These are phyloP conservation scores for Drosophila paramelanica DNA, from an alignment of 2,888 invertebrate species.

Conservation along the genomic window DNA sequence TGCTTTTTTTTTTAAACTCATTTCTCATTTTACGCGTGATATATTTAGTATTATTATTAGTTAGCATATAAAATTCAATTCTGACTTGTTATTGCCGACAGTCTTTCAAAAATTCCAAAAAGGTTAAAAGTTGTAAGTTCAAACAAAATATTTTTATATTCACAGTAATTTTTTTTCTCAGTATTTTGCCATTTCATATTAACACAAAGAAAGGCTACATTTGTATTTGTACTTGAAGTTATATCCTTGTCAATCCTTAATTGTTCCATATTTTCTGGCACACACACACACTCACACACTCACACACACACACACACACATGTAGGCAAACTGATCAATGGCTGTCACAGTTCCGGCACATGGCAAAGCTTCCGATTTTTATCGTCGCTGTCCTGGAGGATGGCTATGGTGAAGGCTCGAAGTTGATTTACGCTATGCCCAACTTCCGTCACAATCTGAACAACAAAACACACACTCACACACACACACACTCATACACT, in stretches of 20 bases:
- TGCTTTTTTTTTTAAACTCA: neutral
- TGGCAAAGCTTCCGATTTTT: slow-evolving; percentile 53
- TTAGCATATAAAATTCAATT: too few species aligned
- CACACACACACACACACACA: slow-evolving; percentile 5
- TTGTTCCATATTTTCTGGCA: slow-evolving; percentile 12
- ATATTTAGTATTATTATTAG: too few species aligned
- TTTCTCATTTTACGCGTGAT: too few species aligned
- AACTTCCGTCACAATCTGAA: slow-evolving; percentile 17
- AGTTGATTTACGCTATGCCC: slow-evolving; percentile 55
- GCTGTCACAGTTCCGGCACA: slow-evolving; percentile 67
- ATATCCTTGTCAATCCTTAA: slow-evolving; percentile 24
- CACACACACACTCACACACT: slow-evolving; percentile 10
- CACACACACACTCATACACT: slow-evolving; percentile 4
- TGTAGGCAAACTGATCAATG: slow-evolving; percentile 61
- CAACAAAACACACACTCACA: slow-evolving; percentile 4
- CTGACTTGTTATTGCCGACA: too few species aligned
- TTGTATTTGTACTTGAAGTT: neutral
- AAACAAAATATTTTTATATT: too few species aligned
- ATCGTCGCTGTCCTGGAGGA: slow-evolving; percentile 20
- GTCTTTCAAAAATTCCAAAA: too few species aligned
- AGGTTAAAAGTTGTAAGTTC: too few species aligned
- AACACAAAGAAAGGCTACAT: too few species aligned
- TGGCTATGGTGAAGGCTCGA: slow-evolving; percentile 8
- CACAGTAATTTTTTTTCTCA: too few species aligned
- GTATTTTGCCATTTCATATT: too few species aligned